Percentiles rank a stretch among this genome's conserved stretches.
phyloP scores from a whole-genome alignment of 2,888 invertebrate species.

The Brachypterus glaber region DNA sequence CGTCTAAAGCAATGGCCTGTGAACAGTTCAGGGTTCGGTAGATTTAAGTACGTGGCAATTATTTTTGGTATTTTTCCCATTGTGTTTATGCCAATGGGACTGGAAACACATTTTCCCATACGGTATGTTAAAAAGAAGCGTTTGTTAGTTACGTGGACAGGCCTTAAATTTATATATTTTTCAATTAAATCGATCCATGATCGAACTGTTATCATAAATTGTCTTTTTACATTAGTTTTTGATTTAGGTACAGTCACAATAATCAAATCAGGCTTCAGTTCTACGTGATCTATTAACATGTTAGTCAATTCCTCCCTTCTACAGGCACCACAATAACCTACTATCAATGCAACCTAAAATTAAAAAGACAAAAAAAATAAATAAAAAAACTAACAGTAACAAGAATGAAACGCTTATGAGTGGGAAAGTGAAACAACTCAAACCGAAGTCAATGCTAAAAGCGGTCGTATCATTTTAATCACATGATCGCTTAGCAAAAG shows the following conservation, averaged over 20 bases:
- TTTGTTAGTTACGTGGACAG: not conserved
- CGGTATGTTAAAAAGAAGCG: not conserved
- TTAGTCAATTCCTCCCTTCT: constrained; percentile 3
- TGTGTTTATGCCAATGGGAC: constrained; percentile 5
- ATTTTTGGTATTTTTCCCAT: constrained; percentile 5
- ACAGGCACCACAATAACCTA: constrained; percentile 6
- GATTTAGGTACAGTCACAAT: not conserved
- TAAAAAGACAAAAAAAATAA: too few species aligned
- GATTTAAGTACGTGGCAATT: constrained; percentile 5
- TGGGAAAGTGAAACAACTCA: too few species aligned
- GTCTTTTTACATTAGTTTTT: not conserved
- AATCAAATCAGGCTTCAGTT: not conserved
- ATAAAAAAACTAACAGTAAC: too few species aligned
- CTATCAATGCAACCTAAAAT: constrained; percentile 3
- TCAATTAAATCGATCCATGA: not conserved
- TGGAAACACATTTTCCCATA: not conserved
- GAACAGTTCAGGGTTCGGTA: constrained; percentile 1
- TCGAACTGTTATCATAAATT: not conserved
- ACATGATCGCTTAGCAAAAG: too few species aligned
- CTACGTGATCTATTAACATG: constrained; percentile 3
- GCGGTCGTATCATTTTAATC: too few species aligned
- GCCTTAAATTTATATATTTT: not conserved
- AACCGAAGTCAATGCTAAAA: too few species aligned
- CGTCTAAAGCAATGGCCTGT: constrained; percentile 9
- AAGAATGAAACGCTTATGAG: too few species aligned